These are phyloP conservation scores for Anas acuta DNA, from an alignment of 2,797 vertebrate genomes.

Conservation along the genomic window DNA sequence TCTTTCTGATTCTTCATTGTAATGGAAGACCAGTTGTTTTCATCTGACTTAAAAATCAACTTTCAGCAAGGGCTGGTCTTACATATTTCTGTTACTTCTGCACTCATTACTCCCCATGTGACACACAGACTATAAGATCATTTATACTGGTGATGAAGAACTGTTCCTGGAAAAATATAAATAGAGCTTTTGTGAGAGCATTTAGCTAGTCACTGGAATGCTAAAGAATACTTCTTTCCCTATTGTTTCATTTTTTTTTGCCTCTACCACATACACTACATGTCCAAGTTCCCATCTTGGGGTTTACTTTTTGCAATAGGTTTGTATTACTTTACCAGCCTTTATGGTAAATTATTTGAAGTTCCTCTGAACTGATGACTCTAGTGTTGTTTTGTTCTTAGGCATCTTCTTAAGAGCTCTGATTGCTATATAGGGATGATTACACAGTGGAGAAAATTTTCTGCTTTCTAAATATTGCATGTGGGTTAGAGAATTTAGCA, in stretches of 20 bases:
- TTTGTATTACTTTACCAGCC: neutral
- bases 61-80: neutral
- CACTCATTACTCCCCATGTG: neutral
- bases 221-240: neutral
- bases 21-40: neutral
- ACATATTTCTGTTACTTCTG: neutral
- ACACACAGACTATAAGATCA: neutral
- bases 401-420: neutral
- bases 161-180: neutral
- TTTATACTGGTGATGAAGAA: rapidly evolving
- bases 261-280: neutral
- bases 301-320: too few relatives aligned
- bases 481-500: neutral
- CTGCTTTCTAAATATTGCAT: neutral
- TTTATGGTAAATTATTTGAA: neutral
- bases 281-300: too few relatives aligned
- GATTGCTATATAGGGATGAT: neutral
- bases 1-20: neutral
- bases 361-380: neutral
- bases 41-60: neutral
- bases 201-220: neutral
- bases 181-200: neutral
- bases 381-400: neutral
- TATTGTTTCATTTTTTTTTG: neutral
- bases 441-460: neutral